Base-by-base conservation (phyloP, 2,113 vertebrate genomes). In the Carettochelys insculpta region DNA sequence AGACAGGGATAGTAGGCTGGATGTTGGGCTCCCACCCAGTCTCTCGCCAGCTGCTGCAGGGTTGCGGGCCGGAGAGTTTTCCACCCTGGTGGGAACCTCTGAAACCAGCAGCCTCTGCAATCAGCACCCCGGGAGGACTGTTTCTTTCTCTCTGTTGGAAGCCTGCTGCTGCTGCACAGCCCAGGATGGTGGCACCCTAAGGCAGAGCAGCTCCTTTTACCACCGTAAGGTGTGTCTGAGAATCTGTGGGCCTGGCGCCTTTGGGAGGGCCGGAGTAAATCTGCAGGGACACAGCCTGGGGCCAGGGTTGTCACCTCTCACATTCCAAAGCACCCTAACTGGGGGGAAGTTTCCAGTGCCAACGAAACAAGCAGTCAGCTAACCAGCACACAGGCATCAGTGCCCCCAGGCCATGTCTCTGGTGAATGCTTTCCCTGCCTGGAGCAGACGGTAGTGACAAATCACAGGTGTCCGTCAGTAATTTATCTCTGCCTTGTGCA, bases 401-500 rank as follows among this genome's bases (percentile, higher is more conserved):
- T 83, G 92, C 87, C 85, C 89, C 54, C 0, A 4, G 65, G 83
- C 92, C 76, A 79, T 92, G 76, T 87, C 90, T 77, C 80, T 16
- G 84, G 80, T 61, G 80, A 78, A 47, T 71, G 14, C 22, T 78
- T 24, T 45, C 94, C 52, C 92, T 90, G 81, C 86, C 89, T 89
- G 90, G 43, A 84, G 77, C 53, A 13, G 58, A 22, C 77, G 89
- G 89, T 80, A 77, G 86, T 22, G 92, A 96, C 88, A 95, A 94
- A 95, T 95, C 75, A 12, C 8, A 90, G 88, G 89, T 90, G 94
- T 95, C 93, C 88, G 41, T 77, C 91, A 88, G 84, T 81, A 47
- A 95, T 92, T 88, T 90, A 85, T 85, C 82, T 38, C 45, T 92
- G 94, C 93, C 89, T 92, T 5, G 86, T 86, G 93, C 68, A 85